These are phyloP conservation scores for Athene noctua DNA, from an alignment of 2,113 vertebrate species.

Conservation along the genomic window DNA sequence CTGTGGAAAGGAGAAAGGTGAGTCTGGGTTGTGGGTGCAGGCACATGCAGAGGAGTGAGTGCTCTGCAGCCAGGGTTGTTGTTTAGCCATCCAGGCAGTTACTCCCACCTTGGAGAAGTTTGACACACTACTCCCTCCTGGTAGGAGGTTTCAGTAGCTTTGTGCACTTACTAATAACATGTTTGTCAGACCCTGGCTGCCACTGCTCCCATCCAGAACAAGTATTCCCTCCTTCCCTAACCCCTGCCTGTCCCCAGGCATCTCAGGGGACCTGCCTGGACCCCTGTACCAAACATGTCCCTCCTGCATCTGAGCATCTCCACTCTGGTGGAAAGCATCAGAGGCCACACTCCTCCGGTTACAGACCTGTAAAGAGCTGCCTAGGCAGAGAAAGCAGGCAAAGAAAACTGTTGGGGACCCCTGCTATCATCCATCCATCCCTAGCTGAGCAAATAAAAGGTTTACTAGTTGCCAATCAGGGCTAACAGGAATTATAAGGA, in stretches of 20 bases:
- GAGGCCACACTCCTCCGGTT: background rate
- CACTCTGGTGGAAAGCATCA: background rate
- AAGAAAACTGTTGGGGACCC: background rate
- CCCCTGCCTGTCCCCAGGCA: background rate
- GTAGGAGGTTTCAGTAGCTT: background rate
- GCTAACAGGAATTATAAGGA: background rate
- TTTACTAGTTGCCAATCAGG: background rate
- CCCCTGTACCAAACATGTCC: background rate
- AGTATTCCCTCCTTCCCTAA: background rate
- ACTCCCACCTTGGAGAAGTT: accelerated
- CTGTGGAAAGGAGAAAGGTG: background rate
- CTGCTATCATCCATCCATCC: background rate
- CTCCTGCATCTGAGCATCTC: background rate
- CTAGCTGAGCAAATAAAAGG: background rate
- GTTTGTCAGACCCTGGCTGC: background rate
- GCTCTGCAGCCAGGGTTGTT: background rate
- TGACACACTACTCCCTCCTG: background rate
- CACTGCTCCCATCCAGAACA: background rate
- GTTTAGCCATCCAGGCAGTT: too few species aligned
- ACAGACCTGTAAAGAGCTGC: background rate
- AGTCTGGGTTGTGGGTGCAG: too few species aligned
- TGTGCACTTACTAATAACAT: background rate
- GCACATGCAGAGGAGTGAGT: background rate
- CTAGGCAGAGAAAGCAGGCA: background rate
- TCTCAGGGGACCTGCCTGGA: background rate